Base-by-base conservation (phyloP, 1,140 invertebrate species). In the Leguminivora glycinivorella region DNA sequence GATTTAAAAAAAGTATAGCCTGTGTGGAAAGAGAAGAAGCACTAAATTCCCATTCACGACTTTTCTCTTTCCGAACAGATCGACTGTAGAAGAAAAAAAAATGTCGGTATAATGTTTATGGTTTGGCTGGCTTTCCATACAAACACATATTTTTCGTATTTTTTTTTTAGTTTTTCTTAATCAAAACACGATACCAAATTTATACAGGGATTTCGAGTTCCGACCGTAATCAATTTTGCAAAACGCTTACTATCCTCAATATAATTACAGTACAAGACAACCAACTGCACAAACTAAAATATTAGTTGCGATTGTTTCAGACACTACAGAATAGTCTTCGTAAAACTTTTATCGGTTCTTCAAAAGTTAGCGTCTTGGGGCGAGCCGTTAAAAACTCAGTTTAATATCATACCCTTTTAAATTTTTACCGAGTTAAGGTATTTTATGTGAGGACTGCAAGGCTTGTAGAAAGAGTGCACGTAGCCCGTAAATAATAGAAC, bases 401-500 rank as follows among this genome's bases (percentile, higher is more conserved):
- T 63, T 63, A 63, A 63, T 63, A 29, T 17, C 12, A 24, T 12
- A 60, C 56, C 25, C 29, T 63, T 63, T 63, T 63, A 63, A 63
- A 63, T 31, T 63, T 63, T 63, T 29, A 31, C 26, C 25, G 31
- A 63, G 26, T 29, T 63, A 63, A 31, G 58, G 58, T 17, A 29
- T 31, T 63, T 31, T 63, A 63, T 63, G 58, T 63, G 31, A 63
- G 58, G 25, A 60, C 25, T 63, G 58, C 26, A 63, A 63, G 58
- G 26, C 58, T 29, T 26, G 25, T 29, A 17, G 58, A 68, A 68
- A 47, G 43, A 68, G 68, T 73, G 67, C 76, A 78, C 78, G 76
- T 72, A 68, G 17, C 67, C 67, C 72, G 72, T 78, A 76, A 80
- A 78, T 78, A 77, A 75, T 66, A 78, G 75, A 63, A 78, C 73